Conservation (phyloP, 2,797 vertebrate genomes). For the Tapera naevia region DNA sequence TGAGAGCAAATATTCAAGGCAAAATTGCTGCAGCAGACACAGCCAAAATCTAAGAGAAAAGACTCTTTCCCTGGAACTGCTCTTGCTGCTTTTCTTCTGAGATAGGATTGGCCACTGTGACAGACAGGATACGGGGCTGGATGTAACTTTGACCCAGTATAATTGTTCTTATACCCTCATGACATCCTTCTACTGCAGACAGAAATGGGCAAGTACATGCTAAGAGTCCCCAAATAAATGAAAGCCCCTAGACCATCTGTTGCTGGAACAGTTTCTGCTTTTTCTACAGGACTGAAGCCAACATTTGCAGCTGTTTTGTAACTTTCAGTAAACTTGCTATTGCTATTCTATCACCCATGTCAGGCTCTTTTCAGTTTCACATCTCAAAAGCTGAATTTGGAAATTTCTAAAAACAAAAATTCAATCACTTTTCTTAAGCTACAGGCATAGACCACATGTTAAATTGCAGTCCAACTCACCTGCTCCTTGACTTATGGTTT, state of each 20-base stretch:
- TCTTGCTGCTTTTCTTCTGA: background rate
- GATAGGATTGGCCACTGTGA: background rate
- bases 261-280: background rate
- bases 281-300: conserved; percentile 33
- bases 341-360: background rate
- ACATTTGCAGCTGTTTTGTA: conserved; percentile 29
- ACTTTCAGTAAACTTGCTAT: background rate
- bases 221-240: background rate
- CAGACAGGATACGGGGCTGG: background rate
- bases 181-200: background rate
- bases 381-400: background rate
- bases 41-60: background rate
- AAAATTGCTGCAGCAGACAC: background rate
- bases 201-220: background rate
- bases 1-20: background rate
- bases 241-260: background rate
- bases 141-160: background rate
- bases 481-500: background rate
- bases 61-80: background rate
- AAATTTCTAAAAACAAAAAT: background rate
- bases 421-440: background rate
- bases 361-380: background rate
- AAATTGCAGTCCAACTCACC: background rate
- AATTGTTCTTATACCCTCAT: background rate
- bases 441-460: rapidly evolving